Base-by-base conservation (phyloP, 2,113 vertebrate species). In the Ochotona curzoniae region DNA sequence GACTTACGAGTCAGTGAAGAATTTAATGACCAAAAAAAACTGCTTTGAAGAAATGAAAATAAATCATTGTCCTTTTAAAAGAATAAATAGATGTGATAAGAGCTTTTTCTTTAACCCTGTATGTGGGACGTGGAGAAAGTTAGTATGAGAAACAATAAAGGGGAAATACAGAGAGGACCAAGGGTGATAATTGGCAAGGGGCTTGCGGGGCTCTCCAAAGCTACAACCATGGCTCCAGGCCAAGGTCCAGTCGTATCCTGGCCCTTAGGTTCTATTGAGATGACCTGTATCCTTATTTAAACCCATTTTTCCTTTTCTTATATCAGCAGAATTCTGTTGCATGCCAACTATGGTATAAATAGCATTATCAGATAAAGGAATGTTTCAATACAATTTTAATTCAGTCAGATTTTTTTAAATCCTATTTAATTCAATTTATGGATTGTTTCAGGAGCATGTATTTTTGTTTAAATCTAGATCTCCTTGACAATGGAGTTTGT, bases 381-480 rank as follows among this genome's bases (percentile, higher is more conserved):
- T 82, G 60, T 49, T 76, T 82, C 32, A 76, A 12, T 44, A 60
- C n/a, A 93, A 81, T 93, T 93, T 49, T 79, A 87, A 87, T 76
- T 87, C 44, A 23, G 54, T 54, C 71, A 79, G 35, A 49, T 78
- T 83, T 90, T 64, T 26, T 2, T 28, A 63, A 74, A 74, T 47
- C 61, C 87, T 64, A 57, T 26, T 2, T 28, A 63, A 74, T 69
- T 35, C 61, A n/a, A 70, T 23, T 38, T 84, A 67, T 12, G 93
- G 82, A 95, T 71, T 83, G 32, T 25, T 90, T n/a, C 38, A 87
- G 47, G 32, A 81, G n/a, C 26, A 69, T 86, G 64, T 47, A 85
- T 69, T 93, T 88, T 95, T 85, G 64, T 74, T 76, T 96, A 64
- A 79, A 88, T 85, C 54, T 88, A 47, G 7, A 84, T 82, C 63